Evolutionary conservation across 23 tunicate genomes (phyloP).

Genomic region (Trididemnum miniatum): DNA sequence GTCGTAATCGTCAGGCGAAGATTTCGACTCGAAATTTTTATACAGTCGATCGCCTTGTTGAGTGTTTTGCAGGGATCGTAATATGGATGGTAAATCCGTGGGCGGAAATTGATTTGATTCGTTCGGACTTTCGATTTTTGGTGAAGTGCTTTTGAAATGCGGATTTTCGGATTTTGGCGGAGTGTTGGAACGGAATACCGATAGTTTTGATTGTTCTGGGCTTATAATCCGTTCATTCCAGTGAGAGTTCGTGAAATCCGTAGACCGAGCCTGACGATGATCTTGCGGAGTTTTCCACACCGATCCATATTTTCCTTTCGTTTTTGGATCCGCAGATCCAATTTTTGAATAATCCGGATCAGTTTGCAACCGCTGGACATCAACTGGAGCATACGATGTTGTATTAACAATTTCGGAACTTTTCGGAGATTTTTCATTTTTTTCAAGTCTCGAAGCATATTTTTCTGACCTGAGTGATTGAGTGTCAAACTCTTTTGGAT

Average conservation of each 20-base stretch:
- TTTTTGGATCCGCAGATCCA: conserved; percentile 5
- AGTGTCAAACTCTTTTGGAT: conserved; percentile 1
- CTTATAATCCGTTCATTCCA: too few species aligned
- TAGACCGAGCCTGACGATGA: conserved; percentile 41
- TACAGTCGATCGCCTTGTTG: not conserved
- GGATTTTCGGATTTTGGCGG: not conserved
- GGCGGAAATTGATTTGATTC: not conserved
- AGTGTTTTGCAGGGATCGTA: conserved; percentile 33
- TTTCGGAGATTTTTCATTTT: not conserved
- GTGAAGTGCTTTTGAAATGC: too few species aligned
- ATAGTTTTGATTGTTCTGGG: too few species aligned
- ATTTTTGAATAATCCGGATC: not conserved
- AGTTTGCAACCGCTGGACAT: too few species aligned
- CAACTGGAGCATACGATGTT: too few species aligned
- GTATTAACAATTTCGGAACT: too few species aligned
- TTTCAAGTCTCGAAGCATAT: not conserved
- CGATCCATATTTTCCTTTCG: conserved; percentile 62
- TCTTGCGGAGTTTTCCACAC: conserved; percentile 81
- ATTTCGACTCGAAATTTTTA: not conserved
- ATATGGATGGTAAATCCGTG: conserved; percentile 29
- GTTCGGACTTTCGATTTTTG: not conserved
- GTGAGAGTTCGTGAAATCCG: conserved; percentile 33
- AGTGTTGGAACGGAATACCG: not conserved
- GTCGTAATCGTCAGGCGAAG: conserved; percentile 24
- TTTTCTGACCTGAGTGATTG: not conserved